Evolutionary conservation across 2,797 vertebrate species (phyloP).

Genomic region (Sebastes oblongus): DNA sequence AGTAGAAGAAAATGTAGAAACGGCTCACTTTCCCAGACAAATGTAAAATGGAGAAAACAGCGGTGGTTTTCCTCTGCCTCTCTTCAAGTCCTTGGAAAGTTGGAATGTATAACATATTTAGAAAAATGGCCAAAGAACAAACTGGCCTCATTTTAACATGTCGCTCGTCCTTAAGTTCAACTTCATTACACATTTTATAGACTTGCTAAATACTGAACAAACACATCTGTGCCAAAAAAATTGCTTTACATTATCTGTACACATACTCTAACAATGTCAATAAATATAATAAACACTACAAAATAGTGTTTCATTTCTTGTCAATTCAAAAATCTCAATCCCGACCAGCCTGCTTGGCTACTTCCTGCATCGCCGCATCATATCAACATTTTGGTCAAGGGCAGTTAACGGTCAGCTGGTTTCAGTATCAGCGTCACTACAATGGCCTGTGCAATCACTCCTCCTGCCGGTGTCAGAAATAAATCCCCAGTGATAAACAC

Average conservation of each 20-base stretch:
- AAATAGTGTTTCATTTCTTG: conserved; percentile 19
- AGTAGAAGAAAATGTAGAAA: conserved; percentile 48
- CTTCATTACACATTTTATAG: conserved; percentile 35
- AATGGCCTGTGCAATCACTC: neutral
- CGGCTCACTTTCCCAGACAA: conserved; percentile 44
- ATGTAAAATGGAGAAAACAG: conserved; percentile 55
- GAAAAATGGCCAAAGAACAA: conserved; percentile 46
- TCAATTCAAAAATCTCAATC: conserved; percentile 6
- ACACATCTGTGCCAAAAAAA: conserved; percentile 56
- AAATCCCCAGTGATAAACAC: neutral
- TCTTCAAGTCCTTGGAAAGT: conserved; percentile 65
- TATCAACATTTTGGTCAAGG: conserved; percentile 23
- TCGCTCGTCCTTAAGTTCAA: conserved; percentile 10
- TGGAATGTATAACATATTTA: conserved; percentile 65
- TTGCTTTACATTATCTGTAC: conserved; percentile 48
- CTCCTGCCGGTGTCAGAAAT: neutral
- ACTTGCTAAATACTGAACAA: conserved; percentile 63
- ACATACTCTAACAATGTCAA: conserved; percentile 43
- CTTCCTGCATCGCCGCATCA: conserved; percentile 1
- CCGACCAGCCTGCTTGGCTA: conserved; percentile 1
- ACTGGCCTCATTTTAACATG: conserved; percentile 20
- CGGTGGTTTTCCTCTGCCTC: conserved; percentile 27
- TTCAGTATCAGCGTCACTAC: neutral
- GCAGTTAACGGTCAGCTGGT: conserved; percentile 19
- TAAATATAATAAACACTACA: conserved; percentile 54